Percentiles rank a stretch among this genome's conserved stretches.
Evolutionary conservation across 2,113 vertebrate genomes (phyloP).

Genomic region (Gnathonemus longibarbis): DNA sequence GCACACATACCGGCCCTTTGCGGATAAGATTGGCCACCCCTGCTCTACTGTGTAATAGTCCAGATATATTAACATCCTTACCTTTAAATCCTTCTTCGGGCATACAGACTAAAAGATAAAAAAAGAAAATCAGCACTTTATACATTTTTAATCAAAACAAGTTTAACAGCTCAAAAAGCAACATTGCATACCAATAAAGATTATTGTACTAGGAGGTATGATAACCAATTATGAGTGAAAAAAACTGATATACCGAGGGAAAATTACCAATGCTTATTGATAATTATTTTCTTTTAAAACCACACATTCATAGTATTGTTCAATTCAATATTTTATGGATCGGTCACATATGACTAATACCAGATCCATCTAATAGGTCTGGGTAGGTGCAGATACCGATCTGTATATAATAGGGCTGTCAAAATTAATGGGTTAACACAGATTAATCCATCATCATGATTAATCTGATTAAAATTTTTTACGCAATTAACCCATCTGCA

Average conservation of each 20-base stretch:
- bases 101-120: not conserved
- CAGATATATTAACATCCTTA: not conserved
- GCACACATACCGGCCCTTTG: no score
- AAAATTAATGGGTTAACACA: no score
- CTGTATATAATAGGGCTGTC: no score
- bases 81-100: constrained; percentile 14
- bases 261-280: not conserved
- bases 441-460: no score
- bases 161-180: not conserved
- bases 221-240: not conserved
- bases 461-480: no score
- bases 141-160: not conserved
- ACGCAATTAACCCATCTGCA: no score
- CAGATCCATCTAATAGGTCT: no score
- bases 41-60: not conserved
- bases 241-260: not conserved
- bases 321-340: not conserved
- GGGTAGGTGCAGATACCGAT: no score
- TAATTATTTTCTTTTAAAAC: not conserved
- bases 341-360: no score
- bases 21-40: no score
- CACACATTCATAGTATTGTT: not conserved
- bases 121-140: not conserved
- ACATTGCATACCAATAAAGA: not conserved
- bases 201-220: not conserved